Evolutionary conservation across 64 coral and sea anemone species (phyloP), one percentile per base, ranked within the genome.

Genomic region (Hydrozoanthus tunicans): DNA sequence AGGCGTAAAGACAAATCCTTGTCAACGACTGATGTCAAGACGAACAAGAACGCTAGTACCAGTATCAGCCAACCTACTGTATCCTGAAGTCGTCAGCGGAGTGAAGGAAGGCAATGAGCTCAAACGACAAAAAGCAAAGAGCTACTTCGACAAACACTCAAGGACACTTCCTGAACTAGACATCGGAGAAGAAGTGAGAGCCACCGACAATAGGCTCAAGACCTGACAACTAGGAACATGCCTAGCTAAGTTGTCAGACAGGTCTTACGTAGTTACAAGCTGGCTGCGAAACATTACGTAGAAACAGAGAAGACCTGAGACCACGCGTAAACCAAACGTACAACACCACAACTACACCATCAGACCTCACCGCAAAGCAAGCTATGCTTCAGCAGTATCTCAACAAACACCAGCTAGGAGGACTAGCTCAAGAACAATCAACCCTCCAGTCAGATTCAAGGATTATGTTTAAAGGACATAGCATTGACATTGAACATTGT

Each of bases 1-100:
- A 63, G 80, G 80, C 59, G 75, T 62, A 12, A 69, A 62, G 9
- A 63, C 58, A 68, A 80, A 51, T 17, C 91, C 80, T 77, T 10
- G 24, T 53, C 91, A 92, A 64, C 51, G 68, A 85, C 56, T 92
- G 5, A 85, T 85, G 91, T 92, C 91, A 62, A n/a, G 91, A 32
- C 68, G 80, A 58, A 92, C 78, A 51, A 72, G 90, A 60, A 80
- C 91, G 3, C 57, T 85, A 12, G 13, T 92, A 56, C 80, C 81
- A 3, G 62, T 72, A 55, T 56, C 90, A 66, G 59, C 62, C 20
- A 81, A 82, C 67, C 62, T 82, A 27, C 90, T 91, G 27, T 81
- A 91, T 56, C 90, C 90, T 58, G 13, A 91, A 85, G 91, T 92
- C 3, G 58, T 69, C 13, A 51, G 32, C 8, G 20, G 53, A n/a